Base-by-base conservation (phyloP, 2,113 vertebrate genomes). In the Crotalus helleri region DNA sequence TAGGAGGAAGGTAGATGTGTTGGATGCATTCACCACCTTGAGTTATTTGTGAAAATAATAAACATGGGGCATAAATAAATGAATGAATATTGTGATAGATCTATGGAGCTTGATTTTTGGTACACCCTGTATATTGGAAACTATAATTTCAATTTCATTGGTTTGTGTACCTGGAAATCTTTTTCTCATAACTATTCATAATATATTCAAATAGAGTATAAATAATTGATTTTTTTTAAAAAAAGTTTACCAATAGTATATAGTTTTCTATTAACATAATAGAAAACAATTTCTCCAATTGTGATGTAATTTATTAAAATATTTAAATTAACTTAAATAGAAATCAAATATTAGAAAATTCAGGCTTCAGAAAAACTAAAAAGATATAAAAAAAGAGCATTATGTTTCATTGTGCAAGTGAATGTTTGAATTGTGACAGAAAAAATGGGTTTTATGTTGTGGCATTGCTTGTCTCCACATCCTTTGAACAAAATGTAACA, bases 81-180 rank as follows among this genome's bases (percentile, higher is more conserved):
- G 29, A 69, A 69, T n/a, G 12, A n/a, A 39, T 81, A 8, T 39
- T 81, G n/a, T 81, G n/a, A 81, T 81, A 8, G 15, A 6, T 19
- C 33, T 81, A 39, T 81, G 6, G 33, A 39, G 2, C 6, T 13
- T 39, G 69, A 39, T 39, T 81, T 81, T 81, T 39, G 69, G 69
- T 19, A 39, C 33, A 81, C 6, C n/a, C n/a, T 81, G 5, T 39
- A 39, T 81, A 81, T 81, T 39, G 69, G 33, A 85, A 54, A 64
- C 33, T 0, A 0, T 7, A 5, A 59, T 53, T 92, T 91, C 87
- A 85, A 21, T 2, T 4, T 87, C 29, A n/a, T 5, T 29, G 19
- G 49, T 95, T 93, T 58, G 33, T 29, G 1, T 1, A 17, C 1
- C 89, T 51, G 46, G 85, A 39, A 88, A 4, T 13, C 64, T 59